Evolutionary conservation across 2,888 invertebrate species (phyloP), one percentile per base, ranked within the genome.

Genomic region (Argynnis bischoffii): DNA sequence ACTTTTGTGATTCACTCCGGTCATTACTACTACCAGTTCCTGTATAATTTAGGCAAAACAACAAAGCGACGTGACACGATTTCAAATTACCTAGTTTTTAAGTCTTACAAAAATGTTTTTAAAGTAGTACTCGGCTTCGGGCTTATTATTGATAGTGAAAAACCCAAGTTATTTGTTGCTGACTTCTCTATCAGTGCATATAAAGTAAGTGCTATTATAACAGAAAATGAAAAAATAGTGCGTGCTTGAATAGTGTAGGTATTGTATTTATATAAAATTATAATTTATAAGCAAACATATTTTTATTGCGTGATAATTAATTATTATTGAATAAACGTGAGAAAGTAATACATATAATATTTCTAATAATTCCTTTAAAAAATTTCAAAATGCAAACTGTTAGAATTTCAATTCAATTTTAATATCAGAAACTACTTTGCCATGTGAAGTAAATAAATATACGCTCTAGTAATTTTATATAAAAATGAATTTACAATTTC

Each of bases 1-100:
- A 41, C 61, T 61, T 61, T 61, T 15, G 5, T 41, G 61, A 59
- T 16, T 48, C 48, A 48, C 59, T 16, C 6, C 59, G n/a, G 26
- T 31, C 47, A 57, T 47, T n/a, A n/a, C n/a, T n/a, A n/a, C 47
- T 46, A 21, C 48, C 31, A 59, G 26, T 16, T 6, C 26, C 47
- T 59, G 48, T 15, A 16, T 59, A 57, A 18, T 48, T 59, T 47
- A 13, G 31, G 48, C 15, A n/a, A 47, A 48, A 13, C 48, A 3
- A 47, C 26, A 59, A 59, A 47, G 15, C 6, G 8, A 21, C 26
- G 57, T 59, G 6, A 59, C n/a, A 0, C 11, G 5, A 16, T 13
- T 55, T 55, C 13, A 16, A 41, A 35, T 31, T 55, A n/a, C n/a
- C n/a, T n/a, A 35, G 6, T 55, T 41, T 55, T 35, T 11, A 55